These are phyloP conservation scores for Caranx melampygus DNA, from an alignment of 2,113 vertebrate genomes.

Conservation along the genomic window DNA sequence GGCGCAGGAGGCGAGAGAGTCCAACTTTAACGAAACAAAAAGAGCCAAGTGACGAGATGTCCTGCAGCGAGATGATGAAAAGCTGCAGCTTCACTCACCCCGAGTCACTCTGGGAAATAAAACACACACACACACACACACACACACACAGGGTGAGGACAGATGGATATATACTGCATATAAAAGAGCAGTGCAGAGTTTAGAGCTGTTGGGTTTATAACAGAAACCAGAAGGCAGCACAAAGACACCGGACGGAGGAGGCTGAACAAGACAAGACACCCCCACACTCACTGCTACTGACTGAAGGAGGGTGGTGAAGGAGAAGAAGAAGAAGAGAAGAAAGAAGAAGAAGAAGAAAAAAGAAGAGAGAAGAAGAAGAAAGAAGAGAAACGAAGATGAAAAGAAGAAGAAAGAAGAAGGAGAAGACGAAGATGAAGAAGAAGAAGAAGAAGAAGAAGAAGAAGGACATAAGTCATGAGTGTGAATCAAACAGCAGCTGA, in stretches of 20 bases:
- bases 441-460: too few relatives aligned
- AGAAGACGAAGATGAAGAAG: too few relatives aligned
- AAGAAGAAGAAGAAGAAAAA: too few relatives aligned
- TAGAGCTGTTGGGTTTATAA: background rate
- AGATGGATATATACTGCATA: background rate
- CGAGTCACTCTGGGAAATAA: slow-evolving; percentile 36
- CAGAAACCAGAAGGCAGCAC: slow-evolving; percentile 16
- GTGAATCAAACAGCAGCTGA: background rate
- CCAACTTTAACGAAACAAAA: background rate
- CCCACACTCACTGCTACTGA: background rate
- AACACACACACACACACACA: background rate
- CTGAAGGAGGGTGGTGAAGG: background rate
- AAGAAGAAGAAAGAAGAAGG: too few relatives aligned
- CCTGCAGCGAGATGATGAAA: slow-evolving; percentile 32
- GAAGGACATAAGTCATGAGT: too few relatives aligned
- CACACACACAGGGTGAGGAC: background rate
- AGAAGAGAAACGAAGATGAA: too few relatives aligned
- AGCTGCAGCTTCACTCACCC: slow-evolving; percentile 15
- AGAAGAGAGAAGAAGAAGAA: too few relatives aligned
- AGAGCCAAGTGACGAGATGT: slow-evolving; percentile 8
- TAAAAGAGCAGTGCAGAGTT: background rate
- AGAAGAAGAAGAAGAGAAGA: too few relatives aligned
- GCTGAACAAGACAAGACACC: background rate
- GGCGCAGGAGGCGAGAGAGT: background rate
- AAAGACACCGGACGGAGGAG: background rate